Base-by-base conservation (phyloP, 1,140 invertebrate species). In the Centruroides vittatus region DNA sequence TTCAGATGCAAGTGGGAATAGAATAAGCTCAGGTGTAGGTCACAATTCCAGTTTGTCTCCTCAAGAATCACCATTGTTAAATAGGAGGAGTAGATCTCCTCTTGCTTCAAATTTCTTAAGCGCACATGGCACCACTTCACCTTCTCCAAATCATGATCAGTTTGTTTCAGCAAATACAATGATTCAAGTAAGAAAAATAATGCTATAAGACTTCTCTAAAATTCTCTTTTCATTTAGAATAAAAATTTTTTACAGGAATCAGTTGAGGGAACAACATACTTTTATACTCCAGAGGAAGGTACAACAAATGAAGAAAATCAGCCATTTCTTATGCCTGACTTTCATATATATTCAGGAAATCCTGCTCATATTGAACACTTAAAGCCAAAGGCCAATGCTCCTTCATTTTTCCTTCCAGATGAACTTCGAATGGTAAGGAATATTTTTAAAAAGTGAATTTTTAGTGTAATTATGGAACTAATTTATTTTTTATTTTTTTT, bases 261-360 rank as follows among this genome's bases (percentile, higher is more conserved):
- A 79, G 88, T 93, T 62, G 88, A 88, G 54, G 92, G 92, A 34
- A 94, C 92, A 23, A 94, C 90, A 6, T 95, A 95, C 74, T 95
- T 93, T 75, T 95, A 92, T 68, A 41, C 60, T 47, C 59, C 66
- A 59, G 69, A 61, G 65, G 71, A 64, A 56, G 60, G 59, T 13
- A 59, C 67, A 55, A 10, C 61, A 58, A 47, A 63, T 56, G 52
- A 57, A n/a, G 57, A 58, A 34, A 59, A 59, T 10, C 58, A 59
- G 41, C 61, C 66, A 13, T 13, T 68, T 9, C 64, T 73, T 34
- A 61, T 77, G 56, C 76, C 77, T 50, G 73, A 72, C 60, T 81
- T 78, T 65, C 80, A 79, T 58, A 74, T 84, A 41, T 87, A 84
- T 73, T 78, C 83, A 7, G 82, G 82, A 10, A 81, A 83, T 57